These are phyloP conservation scores for Burhinus bistriatus DNA, from an alignment of 2,113 vertebrate genomes.

Conservation along the genomic window DNA sequence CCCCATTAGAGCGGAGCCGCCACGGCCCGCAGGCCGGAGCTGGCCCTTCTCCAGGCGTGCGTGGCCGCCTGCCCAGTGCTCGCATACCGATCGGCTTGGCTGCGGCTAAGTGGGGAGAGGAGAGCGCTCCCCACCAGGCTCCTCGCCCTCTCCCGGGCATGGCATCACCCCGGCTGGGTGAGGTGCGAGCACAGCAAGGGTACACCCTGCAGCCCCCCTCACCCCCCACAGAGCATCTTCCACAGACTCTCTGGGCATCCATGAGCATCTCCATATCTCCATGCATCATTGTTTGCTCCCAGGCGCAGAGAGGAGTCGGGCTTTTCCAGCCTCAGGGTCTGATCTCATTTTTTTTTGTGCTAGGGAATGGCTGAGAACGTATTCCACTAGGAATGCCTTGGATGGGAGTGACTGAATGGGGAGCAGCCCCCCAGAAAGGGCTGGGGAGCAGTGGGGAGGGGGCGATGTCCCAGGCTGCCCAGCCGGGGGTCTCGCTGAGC, in stretches of 20 bases:
- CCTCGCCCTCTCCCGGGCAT: neutral
- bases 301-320: neutral
- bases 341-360: neutral
- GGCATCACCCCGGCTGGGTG: neutral
- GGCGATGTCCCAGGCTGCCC: neutral
- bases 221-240: neutral
- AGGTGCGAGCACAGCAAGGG: neutral
- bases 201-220: neutral
- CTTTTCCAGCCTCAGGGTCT: neutral
- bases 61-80: slow-evolving; percentile 54
- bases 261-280: neutral
- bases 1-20: neutral
- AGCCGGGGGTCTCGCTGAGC: neutral
- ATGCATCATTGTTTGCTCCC: neutral
- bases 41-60: neutral
- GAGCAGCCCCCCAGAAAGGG: neutral
- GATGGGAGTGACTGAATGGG: neutral
- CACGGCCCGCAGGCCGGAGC: neutral
- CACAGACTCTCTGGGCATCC: neutral
- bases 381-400: neutral
- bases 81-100: slow-evolving; percentile 16
- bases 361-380: neutral
- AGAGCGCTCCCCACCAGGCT: neutral
- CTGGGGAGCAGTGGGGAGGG: neutral
- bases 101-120: neutral